Evolutionary conservation across 2,113 vertebrate genomes (phyloP), one percentile per base, ranked within the genome.

Genomic region (Forbesichthys papilliferus): DNA sequence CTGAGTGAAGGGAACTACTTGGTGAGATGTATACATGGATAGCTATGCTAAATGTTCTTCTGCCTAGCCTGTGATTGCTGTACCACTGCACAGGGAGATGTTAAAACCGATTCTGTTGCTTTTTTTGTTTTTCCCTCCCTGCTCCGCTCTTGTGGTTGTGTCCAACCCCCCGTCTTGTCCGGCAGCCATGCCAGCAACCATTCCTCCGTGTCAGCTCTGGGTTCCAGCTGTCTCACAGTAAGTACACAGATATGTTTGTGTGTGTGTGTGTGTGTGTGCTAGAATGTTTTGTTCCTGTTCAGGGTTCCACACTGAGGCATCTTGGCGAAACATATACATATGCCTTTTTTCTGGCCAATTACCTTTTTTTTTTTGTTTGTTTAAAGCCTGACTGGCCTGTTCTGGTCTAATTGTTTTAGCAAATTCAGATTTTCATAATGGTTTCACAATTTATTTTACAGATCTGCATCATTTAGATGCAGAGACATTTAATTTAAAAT

Each of bases 181-280:
- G 36, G 36, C 84, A 95, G 95, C 83, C 96, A 95, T 64, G 90
- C 80, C 73, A 92, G 80, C 88, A 95, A 87, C 85, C 95, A 96
- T 68, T 93, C 95, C 65, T 92, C 96, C 73, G 88, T 88, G 16
- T 95, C 94, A 65, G 92, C 91, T 12, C 90, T 95, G 62, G 90
- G 94, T 66, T 90, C 96, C 73, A 89, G 86, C 74, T 84, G 94
- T 54, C 93, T 94, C 65, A 87, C 93, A 61, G 97, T 98, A 89
- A 96, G 96, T 83, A 68, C 9, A 10, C 14, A 3, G 16, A 16
- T 16, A 16, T 0, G 16, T 16, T 16, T 16, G 16, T 16, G 16
- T 16, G 16, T 16, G 20, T 60, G 61, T 20, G 47, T 34, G 5
- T 66, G 16, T 16, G 14, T 54, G 5, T 13, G n/a, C 14, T 5